Percentiles rank a stretch among this genome's conserved stretches.
Evolutionary conservation across 2,113 vertebrate genomes (phyloP).

Genomic region (Thamnaconus septentrionalis): DNA sequence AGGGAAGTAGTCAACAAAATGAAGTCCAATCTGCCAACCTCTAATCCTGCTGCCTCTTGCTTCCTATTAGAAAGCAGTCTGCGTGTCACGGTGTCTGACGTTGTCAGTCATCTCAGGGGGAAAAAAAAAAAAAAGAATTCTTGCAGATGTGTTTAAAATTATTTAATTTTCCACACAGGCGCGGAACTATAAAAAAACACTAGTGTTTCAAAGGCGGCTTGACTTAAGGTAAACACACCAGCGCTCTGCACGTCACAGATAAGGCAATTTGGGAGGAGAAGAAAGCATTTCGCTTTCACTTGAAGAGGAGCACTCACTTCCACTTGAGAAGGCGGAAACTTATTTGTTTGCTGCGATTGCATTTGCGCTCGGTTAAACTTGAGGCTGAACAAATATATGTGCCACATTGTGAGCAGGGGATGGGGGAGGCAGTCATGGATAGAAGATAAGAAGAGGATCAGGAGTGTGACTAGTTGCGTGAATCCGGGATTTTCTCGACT

Average conservation of each 20-base stretch:
- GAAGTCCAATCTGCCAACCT: too few species aligned
- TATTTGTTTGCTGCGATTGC: conserved; percentile 68
- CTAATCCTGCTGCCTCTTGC: background rate
- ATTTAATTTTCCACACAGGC: conserved; percentile 10
- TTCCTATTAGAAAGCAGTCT: conserved; percentile 25
- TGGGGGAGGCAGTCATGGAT: conserved; percentile 9
- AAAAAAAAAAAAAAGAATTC: conserved; percentile 1
- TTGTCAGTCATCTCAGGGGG: conserved; percentile 32
- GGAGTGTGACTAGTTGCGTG: conserved; percentile 36
- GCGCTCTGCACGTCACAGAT: conserved; percentile 62
- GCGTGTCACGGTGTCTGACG: conserved; percentile 22
- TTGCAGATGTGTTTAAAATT: conserved; percentile 29
- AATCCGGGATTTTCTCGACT: conserved; percentile 38
- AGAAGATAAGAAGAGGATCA: conserved; percentile 30
- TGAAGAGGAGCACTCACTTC: conserved; percentile 36
- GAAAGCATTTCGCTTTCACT: conserved; percentile 29
- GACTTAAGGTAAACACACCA: conserved; percentile 62
- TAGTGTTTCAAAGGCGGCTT: conserved; percentile 50
- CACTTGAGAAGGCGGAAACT: conserved; percentile 37
- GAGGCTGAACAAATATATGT: conserved; percentile 53
- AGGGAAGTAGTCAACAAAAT: too few species aligned
- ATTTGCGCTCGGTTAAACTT: conserved; percentile 68
- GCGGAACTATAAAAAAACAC: conserved; percentile 26
- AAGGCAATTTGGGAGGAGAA: conserved; percentile 47
- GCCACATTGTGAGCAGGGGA: conserved; percentile 18